Evolutionary conservation across 2,113 vertebrate genomes (phyloP).

Genomic region (Paradoxurus hermaphroditus): DNA sequence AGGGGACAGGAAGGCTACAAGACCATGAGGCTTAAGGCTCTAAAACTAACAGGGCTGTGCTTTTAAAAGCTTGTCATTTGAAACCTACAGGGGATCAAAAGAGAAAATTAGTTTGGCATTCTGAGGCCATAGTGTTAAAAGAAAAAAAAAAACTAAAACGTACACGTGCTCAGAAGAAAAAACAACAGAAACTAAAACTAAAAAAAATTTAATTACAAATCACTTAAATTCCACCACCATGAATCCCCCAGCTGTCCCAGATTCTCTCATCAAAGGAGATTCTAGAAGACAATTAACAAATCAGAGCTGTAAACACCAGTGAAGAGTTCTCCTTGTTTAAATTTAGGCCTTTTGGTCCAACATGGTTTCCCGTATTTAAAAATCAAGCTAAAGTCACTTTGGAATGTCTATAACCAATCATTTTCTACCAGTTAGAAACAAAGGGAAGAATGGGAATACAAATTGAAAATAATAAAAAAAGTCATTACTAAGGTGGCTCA

Average conservation of each 20-base stretch:
- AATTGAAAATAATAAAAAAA: constrained; percentile 11
- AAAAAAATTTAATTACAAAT: background rate
- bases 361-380: constrained; percentile 28
- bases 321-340: constrained; percentile 2
- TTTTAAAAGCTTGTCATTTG: constrained; percentile 36
- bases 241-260: background rate
- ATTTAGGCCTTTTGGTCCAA: background rate
- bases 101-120: constrained; percentile 40
- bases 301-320: constrained; percentile 42
- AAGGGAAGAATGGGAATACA: background rate
- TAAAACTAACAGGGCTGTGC: background rate
- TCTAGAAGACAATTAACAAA: constrained; percentile 51
- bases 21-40: background rate
- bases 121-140: background rate
- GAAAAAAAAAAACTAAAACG: background rate
- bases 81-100: constrained; percentile 36
- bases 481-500: background rate
- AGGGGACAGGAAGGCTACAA: constrained; percentile 22
- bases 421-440: background rate
- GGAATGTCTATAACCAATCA: constrained; percentile 18
- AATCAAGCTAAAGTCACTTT: constrained; percentile 38
- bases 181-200: background rate
- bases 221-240: background rate
- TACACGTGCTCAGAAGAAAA: background rate
- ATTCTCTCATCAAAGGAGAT: background rate